These are phyloP conservation scores for Tokudaia tokunoshimensis DNA, from an alignment of 2,797 vertebrate genomes.

Conservation along the genomic window DNA sequence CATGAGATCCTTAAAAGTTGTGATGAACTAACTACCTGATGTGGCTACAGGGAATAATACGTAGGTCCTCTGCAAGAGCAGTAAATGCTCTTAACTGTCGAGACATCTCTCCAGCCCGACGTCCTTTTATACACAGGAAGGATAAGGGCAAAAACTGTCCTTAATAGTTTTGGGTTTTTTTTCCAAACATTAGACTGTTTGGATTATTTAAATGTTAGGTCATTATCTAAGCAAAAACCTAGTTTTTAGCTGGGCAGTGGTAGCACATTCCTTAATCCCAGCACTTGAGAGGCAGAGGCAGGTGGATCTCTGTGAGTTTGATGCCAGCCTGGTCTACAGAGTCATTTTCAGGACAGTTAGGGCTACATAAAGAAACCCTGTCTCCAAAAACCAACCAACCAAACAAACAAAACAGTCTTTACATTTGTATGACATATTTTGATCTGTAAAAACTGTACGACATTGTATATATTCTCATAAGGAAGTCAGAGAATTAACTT, in stretches of 20 bases:
- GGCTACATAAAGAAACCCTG: neutral
- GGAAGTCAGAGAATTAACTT: neutral
- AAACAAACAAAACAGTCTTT: neutral
- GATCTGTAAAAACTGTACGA: neutral
- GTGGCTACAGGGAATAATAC: neutral
- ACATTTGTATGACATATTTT: constrained; percentile 2
- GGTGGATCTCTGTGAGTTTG: neutral
- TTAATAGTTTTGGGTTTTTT: neutral
- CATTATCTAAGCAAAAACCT: constrained; percentile 35
- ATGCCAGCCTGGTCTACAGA: neutral
- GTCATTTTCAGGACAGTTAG: neutral
- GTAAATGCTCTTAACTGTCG: neutral
- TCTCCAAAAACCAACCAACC: neutral
- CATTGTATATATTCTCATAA: neutral
- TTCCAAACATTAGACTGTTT: neutral
- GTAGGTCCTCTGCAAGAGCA: no score
- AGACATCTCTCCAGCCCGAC: neutral
- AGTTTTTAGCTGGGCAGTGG: neutral
- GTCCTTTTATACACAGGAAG: constrained; percentile 20
- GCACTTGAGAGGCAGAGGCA: neutral
- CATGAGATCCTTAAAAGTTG: neutral
- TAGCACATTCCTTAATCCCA: neutral
- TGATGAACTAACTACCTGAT: neutral
- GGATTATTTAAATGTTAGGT: neutral
- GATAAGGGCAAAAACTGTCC: constrained; percentile 39